Conservation (phyloP, 2,797 vertebrate species). For the Rhinella marina region DNA sequence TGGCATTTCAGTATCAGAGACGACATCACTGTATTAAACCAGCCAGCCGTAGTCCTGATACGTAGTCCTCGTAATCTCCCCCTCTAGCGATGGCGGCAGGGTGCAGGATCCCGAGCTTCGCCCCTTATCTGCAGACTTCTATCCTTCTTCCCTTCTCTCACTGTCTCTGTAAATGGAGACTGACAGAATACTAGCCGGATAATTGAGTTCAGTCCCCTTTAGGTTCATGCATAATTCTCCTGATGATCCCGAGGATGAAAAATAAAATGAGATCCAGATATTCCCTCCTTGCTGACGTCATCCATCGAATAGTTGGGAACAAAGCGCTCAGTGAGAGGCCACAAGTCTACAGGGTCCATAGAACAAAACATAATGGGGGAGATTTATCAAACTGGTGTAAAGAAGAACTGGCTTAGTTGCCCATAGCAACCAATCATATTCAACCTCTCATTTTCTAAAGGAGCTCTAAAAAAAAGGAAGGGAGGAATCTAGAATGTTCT, state of each 20-base stretch:
- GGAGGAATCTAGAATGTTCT: no score
- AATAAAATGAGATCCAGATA: slow-evolving; percentile 51
- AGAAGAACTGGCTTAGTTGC: no score
- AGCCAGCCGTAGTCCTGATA: slow-evolving; percentile 7
- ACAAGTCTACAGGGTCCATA: background rate
- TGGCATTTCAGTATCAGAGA: slow-evolving; percentile 23
- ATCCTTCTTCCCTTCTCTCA: slow-evolving; percentile 21
- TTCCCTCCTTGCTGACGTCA: background rate
- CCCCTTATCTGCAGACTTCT: slow-evolving; percentile 34
- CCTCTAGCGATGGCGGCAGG: slow-evolving; percentile 11
- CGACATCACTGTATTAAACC: background rate
- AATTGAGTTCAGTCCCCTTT: slow-evolving; percentile 61
- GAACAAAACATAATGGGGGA: background rate
- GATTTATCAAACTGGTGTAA: no score
- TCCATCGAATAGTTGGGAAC: background rate
- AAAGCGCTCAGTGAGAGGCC: background rate
- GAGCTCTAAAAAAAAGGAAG: no score
- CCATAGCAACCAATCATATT: no score
- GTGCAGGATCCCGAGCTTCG: slow-evolving; percentile 5
- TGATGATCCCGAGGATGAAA: slow-evolving; percentile 47
- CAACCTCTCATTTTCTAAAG: no score
- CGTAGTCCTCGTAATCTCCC: background rate
- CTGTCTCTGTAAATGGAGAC: slow-evolving; percentile 41
- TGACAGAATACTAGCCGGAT: slow-evolving; percentile 42
- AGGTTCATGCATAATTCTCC: slow-evolving; percentile 57